Percentiles rank a stretch among this genome's conserved stretches.
Conservation (phyloP, 2,888 invertebrate genomes). For the Anticlea derivata region DNA sequence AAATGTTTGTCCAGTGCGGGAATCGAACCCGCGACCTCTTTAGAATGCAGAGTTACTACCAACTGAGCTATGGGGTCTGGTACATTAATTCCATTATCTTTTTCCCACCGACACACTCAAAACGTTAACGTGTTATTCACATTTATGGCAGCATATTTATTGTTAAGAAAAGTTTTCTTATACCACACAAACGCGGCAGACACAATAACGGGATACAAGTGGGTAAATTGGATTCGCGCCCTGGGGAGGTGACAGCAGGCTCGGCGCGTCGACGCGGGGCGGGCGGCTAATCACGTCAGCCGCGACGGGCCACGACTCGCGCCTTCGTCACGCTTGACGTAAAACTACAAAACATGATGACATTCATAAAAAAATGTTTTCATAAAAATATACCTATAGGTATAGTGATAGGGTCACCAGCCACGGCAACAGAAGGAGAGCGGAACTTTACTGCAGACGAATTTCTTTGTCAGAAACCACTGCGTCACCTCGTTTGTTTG, state of each 20-base stretch:
- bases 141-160: constrained; percentile 49
- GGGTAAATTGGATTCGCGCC: constrained; percentile 74
- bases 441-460: neutral
- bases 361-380: constrained; percentile 12
- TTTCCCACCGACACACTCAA: neutral
- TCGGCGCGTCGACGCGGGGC: constrained; percentile 41
- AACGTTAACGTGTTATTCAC: constrained; percentile 27
- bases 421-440: neutral
- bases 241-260: constrained; percentile 55
- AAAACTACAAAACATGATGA: constrained; percentile 27
- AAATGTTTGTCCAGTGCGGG: too few relatives aligned
- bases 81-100: neutral
- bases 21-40: too few relatives aligned
- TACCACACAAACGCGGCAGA: constrained; percentile 51
- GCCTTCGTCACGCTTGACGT: constrained; percentile 32
- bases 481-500: neutral
- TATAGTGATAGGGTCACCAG: constrained; percentile 5
- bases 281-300: constrained; percentile 47
- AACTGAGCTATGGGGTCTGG: too few relatives aligned
- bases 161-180: constrained; percentile 57
- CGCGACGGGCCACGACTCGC: constrained; percentile 20
- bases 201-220: constrained; percentile 72
- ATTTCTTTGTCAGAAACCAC: neutral
- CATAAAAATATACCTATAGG: neutral
- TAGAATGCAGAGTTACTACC: too few relatives aligned